phyloP scores from a whole-genome alignment of 2,888 invertebrate species.

The Aporophyla nigra region DNA sequence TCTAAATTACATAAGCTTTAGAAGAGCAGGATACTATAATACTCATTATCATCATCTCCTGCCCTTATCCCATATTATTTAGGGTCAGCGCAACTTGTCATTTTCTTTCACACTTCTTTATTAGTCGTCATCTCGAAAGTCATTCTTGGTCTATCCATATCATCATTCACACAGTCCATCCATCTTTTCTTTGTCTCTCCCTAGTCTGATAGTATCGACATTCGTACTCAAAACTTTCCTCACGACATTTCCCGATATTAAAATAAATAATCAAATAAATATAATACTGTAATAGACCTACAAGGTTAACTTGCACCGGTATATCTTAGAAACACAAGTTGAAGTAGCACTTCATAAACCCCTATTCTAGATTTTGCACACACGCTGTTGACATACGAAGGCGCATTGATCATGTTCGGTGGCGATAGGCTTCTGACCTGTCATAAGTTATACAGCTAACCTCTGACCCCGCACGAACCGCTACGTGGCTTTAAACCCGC shows the following conservation, averaged over 20 bases:
- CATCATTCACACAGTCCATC: no score
- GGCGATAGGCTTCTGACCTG: conserved; percentile 30
- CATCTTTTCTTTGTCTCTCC: no score
- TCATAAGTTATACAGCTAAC: conserved; percentile 41
- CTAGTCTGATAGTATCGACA: no score
- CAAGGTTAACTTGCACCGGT: background rate
- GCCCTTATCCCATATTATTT: no score
- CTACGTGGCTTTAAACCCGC: conserved; percentile 38
- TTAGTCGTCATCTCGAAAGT: no score
- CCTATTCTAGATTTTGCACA: background rate
- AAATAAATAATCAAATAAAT: no score
- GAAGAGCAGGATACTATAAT: background rate
- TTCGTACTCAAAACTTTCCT: no score
- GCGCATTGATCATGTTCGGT: conserved; percentile 27
- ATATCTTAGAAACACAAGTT: background rate
- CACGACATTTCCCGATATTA: no score
- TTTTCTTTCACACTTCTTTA: no score
- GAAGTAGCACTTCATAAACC: background rate
- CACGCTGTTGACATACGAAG: conserved; percentile 25
- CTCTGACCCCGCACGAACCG: conserved; percentile 28
- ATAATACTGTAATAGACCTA: no score
- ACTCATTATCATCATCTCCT: background rate
- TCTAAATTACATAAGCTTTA: background rate
- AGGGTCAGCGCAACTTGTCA: no score
- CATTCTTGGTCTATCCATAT: no score